These are phyloP conservation scores for Myzus persicae DNA, from an alignment of 1,140 invertebrate species.

Conservation along the genomic window DNA sequence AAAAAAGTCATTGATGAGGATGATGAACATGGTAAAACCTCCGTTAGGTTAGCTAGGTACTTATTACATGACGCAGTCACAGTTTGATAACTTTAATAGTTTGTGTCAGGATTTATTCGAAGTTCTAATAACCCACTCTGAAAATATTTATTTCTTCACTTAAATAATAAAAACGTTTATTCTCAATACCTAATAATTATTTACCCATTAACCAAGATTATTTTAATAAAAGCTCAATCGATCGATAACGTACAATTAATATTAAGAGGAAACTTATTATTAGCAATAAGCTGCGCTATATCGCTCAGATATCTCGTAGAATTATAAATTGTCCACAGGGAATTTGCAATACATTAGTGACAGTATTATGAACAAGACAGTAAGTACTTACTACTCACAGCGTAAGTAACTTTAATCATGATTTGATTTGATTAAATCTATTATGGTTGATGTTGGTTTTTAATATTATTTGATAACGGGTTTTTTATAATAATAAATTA, in stretches of 20 bases:
- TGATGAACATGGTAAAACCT: too few relatives aligned
- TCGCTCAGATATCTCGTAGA: neutral
- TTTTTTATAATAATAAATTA: neutral
- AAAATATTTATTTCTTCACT: neutral
- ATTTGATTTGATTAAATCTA: neutral
- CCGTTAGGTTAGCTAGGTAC: too few relatives aligned
- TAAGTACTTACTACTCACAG: neutral
- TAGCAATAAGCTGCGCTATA: neutral
- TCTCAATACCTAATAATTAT: neutral
- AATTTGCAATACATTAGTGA: neutral
- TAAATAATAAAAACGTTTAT: too few relatives aligned
- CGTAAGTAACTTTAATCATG: neutral
- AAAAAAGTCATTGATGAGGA: too few relatives aligned
- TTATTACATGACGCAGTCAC: neutral
- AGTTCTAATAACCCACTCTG: neutral
- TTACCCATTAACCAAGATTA: neutral
- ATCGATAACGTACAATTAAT: neutral
- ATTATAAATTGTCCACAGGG: neutral
- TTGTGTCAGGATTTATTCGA: neutral
- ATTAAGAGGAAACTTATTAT: neutral
- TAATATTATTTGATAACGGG: neutral
- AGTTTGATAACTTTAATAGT: neutral
- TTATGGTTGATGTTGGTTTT: neutral
- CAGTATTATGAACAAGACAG: neutral
- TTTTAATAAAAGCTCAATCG: neutral